These are phyloP conservation scores for Diachrysia chrysitis DNA, from an alignment of 2,888 invertebrate species.

Conservation along the genomic window DNA sequence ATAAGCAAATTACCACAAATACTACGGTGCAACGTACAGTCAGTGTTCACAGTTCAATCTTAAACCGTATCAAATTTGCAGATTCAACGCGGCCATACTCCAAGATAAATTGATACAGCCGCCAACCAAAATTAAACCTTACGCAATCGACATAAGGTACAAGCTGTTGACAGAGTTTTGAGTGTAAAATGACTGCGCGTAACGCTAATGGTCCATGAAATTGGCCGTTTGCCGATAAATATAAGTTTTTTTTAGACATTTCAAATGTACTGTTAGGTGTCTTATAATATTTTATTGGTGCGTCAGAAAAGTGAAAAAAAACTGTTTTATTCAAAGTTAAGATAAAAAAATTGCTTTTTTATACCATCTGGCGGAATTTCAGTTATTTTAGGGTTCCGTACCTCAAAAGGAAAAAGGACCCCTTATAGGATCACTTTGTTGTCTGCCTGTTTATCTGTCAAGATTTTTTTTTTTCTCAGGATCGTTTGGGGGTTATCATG, in stretches of 20 bases:
- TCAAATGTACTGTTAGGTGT: slow-evolving; percentile 62
- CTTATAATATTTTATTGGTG: slow-evolving; percentile 28
- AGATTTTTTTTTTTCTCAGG: no score
- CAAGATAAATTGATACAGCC: slow-evolving; percentile 38
- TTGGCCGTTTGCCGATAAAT: slow-evolving; percentile 76
- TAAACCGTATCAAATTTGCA: slow-evolving; percentile 63
- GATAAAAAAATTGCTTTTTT: no score
- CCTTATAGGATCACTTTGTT: no score
- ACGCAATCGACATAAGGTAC: slow-evolving; percentile 11
- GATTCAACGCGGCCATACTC: slow-evolving; percentile 55
- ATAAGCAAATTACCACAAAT: slow-evolving; percentile 53
- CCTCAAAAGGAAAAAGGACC: no score
- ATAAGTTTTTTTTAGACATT: slow-evolving; percentile 65
- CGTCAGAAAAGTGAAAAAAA: background rate
- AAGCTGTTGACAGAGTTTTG: slow-evolving; percentile 6
- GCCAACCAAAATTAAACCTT: slow-evolving; percentile 49
- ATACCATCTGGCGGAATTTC: no score
- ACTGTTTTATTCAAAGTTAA: background rate
- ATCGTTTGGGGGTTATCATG: no score
- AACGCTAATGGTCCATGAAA: slow-evolving; percentile 79
- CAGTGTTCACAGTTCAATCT: slow-evolving; percentile 60
- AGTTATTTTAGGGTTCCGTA: no score
- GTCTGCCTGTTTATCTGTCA: no score
- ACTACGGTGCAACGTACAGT: slow-evolving; percentile 45
- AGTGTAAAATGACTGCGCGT: slow-evolving; percentile 72